phyloP scores from a whole-genome alignment of 1,140 invertebrate species.

The Dolichoris vasculosae region DNA sequence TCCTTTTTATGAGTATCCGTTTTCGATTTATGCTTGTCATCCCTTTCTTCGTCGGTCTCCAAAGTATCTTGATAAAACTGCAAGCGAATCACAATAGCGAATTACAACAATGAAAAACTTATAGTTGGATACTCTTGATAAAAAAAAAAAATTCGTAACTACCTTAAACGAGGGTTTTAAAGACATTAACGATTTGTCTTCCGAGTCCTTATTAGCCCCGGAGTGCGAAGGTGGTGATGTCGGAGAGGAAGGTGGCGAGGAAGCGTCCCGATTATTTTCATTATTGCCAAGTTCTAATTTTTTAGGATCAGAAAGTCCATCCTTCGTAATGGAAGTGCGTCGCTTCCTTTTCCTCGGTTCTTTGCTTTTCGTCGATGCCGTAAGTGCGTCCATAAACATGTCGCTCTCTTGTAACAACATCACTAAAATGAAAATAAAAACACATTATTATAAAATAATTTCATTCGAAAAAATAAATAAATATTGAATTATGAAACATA shows the following conservation, averaged over 20 bases:
- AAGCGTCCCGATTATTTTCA: conserved; percentile 66
- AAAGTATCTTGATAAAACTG: conserved; percentile 95
- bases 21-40: conserved; percentile 64
- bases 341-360: conserved; percentile 85
- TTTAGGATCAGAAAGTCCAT: conserved; percentile 74
- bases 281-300: conserved; percentile 71
- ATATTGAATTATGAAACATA: neutral
- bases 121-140: neutral
- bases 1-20: conserved; percentile 58
- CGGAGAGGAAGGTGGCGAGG: conserved; percentile 69
- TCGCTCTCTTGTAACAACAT: conserved; percentile 89
- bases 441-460: neutral
- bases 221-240: conserved; percentile 41
- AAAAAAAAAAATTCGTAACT: conserved; percentile 55
- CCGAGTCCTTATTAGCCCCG: conserved; percentile 63
- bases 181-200: conserved; percentile 75
- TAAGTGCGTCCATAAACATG: conserved; percentile 93
- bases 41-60: conserved; percentile 79
- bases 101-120: too few species aligned
- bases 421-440: conserved; percentile 75
- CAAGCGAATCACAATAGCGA: conserved; percentile 57
- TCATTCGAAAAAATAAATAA: neutral
- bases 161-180: conserved; percentile 76
- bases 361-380: conserved; percentile 82
- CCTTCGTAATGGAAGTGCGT: conserved; percentile 79